Evolutionary conservation across 2,113 vertebrate species (phyloP).

Genomic region (Phasianus colchicus): DNA sequence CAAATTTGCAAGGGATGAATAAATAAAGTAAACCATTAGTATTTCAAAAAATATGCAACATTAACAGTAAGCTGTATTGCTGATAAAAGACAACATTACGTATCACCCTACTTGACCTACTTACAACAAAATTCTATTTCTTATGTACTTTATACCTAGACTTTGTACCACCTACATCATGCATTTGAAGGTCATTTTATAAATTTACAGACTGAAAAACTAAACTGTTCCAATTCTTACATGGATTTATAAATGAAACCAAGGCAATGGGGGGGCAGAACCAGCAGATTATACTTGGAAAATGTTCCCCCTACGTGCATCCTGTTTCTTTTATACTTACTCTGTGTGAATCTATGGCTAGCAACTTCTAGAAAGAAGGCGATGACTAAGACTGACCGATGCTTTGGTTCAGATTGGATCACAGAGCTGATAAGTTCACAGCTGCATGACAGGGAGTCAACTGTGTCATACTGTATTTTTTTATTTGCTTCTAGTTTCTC

Average conservation of each 20-base stretch:
- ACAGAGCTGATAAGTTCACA: background rate
- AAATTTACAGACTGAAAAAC: background rate
- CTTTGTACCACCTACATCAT: background rate
- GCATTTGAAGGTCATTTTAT: background rate
- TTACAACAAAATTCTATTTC: background rate
- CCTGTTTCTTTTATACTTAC: background rate
- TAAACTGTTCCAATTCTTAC: background rate
- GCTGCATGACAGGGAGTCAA: background rate
- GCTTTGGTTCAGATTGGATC: background rate
- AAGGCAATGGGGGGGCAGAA: background rate
- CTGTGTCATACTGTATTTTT: background rate
- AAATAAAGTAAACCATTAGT: constrained; percentile 27
- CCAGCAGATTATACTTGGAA: background rate
- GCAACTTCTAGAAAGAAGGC: background rate
- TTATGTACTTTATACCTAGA: background rate
- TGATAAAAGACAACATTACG: background rate
- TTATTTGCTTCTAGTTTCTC: background rate
- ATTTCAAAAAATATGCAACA: constrained; percentile 15
- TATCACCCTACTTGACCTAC: background rate
- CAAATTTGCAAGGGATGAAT: constrained; percentile 23
- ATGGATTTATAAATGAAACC: background rate
- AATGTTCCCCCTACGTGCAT: background rate
- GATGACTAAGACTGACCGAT: background rate
- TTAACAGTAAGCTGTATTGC: background rate
- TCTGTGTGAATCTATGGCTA: background rate